Evolutionary conservation across 2,888 invertebrate genomes (phyloP), one percentile per base, ranked within the genome.

Genomic region (Dascillus cervinus): DNA sequence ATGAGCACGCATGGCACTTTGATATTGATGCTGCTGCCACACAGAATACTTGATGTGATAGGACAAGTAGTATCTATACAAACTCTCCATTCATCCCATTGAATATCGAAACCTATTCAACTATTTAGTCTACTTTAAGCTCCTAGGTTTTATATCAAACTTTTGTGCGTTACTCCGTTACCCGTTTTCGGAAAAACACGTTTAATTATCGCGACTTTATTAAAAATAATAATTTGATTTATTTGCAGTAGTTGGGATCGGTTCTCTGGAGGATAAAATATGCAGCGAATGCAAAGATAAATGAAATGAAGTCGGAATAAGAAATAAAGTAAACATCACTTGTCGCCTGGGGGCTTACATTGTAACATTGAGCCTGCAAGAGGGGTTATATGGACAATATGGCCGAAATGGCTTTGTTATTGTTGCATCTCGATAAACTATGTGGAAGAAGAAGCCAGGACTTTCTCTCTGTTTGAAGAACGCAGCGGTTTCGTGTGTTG

Each of bases 251-350:
- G n/a, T n/a, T n/a, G n/a, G n/a, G n/a, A n/a, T n/a, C n/a, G n/a
- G n/a, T n/a, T n/a, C n/a, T n/a, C n/a, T n/a, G n/a, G n/a, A n/a
- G n/a, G n/a, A n/a, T n/a, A n/a, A n/a, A n/a, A n/a, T n/a, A n/a
- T n/a, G n/a, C 39, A 45, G 36, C 37, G 44, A 44, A 46, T 47
- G 48, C 44, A 43, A 43, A 52, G 53, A 55, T 55, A 55, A 55
- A 55, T 53, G 56, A 56, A 55, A 55, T 55, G 56, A 56, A 56
- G 52, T 55, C 52, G 43, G 54, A 55, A 57, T 59, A 59, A 59
- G 59, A 59, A 59, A 58, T 59, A 58, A 56, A 59, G 59, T 59
- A 59, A 59, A 59, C 59, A 59, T 50, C 56, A 57, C 56, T 59
- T 59, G 58, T 59, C 59, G 59, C 59, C 56, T 47, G 35, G 32